These are phyloP conservation scores for Athalia cordata DNA, from an alignment of 2,888 invertebrate species.

Conservation along the genomic window DNA sequence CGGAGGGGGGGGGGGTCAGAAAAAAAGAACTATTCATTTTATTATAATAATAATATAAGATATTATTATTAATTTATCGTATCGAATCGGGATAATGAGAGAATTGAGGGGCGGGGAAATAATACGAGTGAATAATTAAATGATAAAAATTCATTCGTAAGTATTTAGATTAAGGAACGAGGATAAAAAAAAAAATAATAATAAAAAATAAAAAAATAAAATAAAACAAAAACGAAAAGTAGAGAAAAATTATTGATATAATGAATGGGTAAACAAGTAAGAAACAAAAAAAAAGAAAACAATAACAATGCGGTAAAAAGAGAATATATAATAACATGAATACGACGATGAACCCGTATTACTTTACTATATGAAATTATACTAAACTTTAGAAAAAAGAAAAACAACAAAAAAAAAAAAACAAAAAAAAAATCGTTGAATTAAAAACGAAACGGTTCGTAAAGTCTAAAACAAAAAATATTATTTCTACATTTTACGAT, in stretches of 20 bases:
- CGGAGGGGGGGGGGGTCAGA: no score
- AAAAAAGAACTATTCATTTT: not conserved
- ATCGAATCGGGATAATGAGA: conserved; percentile 49
- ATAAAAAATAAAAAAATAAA: not conserved
- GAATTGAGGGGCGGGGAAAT: no score
- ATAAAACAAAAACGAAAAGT: conserved; percentile 31
- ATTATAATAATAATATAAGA: conserved; percentile 46
- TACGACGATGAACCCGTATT: conserved; percentile 5
- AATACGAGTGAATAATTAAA: conserved; percentile 48
- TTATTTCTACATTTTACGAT: conserved; percentile 30
- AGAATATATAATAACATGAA: conserved; percentile 29
- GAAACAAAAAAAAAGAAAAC: not conserved
- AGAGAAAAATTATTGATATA: conserved; percentile 4
- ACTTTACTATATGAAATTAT: conserved; percentile 13
- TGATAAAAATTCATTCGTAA: conserved; percentile 46
- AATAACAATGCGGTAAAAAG: conserved; percentile 39
- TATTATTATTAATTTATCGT: conserved; percentile 36
- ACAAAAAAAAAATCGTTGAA: conserved; percentile 1
- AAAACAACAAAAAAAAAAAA: conserved; percentile 21
- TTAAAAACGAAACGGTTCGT: no score
- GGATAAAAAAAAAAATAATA: not conserved
- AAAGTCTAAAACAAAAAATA: not conserved
- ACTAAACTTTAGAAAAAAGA: not conserved
- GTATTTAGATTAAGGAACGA: conserved; percentile 37
- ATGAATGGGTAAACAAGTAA: no score